phyloP scores from a whole-genome alignment of 2,888 invertebrate species.

The Athetis lepigone region DNA sequence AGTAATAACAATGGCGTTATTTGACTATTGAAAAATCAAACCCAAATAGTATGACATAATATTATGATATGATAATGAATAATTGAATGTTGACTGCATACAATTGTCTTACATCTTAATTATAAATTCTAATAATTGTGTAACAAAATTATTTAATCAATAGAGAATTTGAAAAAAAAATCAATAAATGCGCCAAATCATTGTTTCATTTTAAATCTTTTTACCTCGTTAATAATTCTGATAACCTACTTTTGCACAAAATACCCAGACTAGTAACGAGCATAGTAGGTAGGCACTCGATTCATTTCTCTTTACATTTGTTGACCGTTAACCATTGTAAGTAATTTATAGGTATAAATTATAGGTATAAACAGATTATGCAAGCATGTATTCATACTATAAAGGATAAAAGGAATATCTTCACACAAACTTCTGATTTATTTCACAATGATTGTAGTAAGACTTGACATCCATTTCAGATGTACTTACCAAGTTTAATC shows the following conservation, averaged over 20 bases:
- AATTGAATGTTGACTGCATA: constrained; percentile 23
- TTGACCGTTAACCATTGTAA: neutral
- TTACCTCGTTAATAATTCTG: neutral
- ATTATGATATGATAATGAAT: constrained; percentile 37
- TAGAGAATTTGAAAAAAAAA: neutral
- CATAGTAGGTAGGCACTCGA: neutral
- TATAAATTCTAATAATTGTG: neutral
- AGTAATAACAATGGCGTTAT: neutral
- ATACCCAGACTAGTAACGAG: neutral
- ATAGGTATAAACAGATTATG: too few relatives aligned
- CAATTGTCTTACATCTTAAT: constrained; percentile 8
- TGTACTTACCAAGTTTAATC: too few relatives aligned
- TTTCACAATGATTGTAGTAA: too few relatives aligned
- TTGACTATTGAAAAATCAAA: neutral
- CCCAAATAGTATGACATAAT: too few relatives aligned
- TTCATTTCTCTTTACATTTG: neutral
- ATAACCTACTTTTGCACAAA: neutral
- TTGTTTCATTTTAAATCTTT: constrained; percentile 6
- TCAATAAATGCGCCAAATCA: constrained; percentile 1
- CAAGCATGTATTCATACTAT: too few relatives aligned
- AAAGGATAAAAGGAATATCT: too few relatives aligned
- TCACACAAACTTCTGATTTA: too few relatives aligned
- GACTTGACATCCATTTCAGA: too few relatives aligned
- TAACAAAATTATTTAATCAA: too few relatives aligned
- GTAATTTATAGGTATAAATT: too few relatives aligned